Evolutionary conservation across 2,113 vertebrate species (phyloP), one percentile per base, ranked within the genome.

Genomic region (Phrynocephalus versicolor): DNA sequence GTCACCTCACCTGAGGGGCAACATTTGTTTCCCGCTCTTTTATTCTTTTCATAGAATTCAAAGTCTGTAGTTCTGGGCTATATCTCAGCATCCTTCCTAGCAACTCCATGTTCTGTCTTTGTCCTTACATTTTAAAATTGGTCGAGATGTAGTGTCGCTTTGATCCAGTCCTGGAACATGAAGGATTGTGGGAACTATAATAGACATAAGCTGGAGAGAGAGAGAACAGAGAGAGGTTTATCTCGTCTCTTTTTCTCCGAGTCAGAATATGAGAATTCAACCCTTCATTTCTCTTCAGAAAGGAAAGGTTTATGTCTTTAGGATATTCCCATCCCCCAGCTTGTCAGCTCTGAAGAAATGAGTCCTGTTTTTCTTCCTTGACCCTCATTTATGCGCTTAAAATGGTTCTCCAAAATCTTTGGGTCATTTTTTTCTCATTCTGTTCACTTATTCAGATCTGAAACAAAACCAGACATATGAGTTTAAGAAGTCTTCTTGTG

Each of bases 11-110:
- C 70, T 27, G 70, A 45, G 27, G 16, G 27, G 15, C 55, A 41
- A 27, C 1, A 33, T 58, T 23, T 16, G 9, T 18, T 35, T 67
- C 64, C 25, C 10, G 23, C 51, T 58, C n/a, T 33, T 83, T 41
- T 51, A n/a, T 83, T 62, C 82, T 83, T 65, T 12, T 1, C 57
- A 27, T 35, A 51, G 58, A 83, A 64, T 83, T 65, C 39, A 65
- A 64, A 75, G 37, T 2, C 27, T 83, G 7, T 39, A n/a, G 33
- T 83, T 83, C 82, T 83, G 60, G 82, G 82, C 64, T 75, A 83
- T 65, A 83, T 83, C 82, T 65, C 82, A 83, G 71, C 82, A 83
- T 65, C 71, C 58, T 15, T 65, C 39, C 71, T n/a, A 71, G 58
- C 71, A 30, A 64, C 82, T 71, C 64, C 82, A 71, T 33, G 82